Conservation (phyloP, 2,797 vertebrate species). For the Chelidonichthys spinosus region DNA sequence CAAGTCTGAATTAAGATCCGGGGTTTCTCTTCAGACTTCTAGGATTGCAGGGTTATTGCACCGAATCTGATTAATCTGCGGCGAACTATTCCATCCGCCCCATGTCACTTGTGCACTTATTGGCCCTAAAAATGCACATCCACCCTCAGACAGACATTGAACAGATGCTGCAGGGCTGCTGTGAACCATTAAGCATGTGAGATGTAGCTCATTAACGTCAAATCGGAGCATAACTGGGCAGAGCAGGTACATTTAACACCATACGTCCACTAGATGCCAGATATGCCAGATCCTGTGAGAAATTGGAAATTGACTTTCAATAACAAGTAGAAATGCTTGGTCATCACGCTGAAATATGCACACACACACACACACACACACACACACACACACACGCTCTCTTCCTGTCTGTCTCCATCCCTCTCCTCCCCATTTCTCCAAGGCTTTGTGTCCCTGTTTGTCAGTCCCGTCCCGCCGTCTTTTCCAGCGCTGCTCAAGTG, state of each 20-base stretch:
- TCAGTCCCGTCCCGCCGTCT: constrained; percentile 44
- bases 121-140: constrained; percentile 64
- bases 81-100: constrained; percentile 57
- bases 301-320: constrained; percentile 44
- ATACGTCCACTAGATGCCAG: constrained; percentile 44
- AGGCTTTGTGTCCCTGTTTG: constrained; percentile 62
- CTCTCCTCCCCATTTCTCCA: constrained; percentile 49
- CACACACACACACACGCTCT: constrained; percentile 5
- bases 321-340: constrained; percentile 38
- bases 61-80: constrained; percentile 80
- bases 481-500: constrained; percentile 65
- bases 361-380: not conserved
- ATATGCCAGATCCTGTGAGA: constrained; percentile 51
- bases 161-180: constrained; percentile 77
- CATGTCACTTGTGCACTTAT: constrained; percentile 62
- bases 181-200: constrained; percentile 62
- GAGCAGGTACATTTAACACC: constrained; percentile 67
- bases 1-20: constrained; percentile 78
- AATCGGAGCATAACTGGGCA: constrained; percentile 48
- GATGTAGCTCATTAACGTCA: constrained; percentile 65
- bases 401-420: constrained; percentile 51
- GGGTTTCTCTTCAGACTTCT: constrained; percentile 73
- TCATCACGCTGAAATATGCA: constrained; percentile 38
- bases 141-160: constrained; percentile 73
- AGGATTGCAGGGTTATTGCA: constrained; percentile 78